These are phyloP conservation scores for Leptoclinus maculatus DNA, from an alignment of 2,797 vertebrate species.

Conservation along the genomic window DNA sequence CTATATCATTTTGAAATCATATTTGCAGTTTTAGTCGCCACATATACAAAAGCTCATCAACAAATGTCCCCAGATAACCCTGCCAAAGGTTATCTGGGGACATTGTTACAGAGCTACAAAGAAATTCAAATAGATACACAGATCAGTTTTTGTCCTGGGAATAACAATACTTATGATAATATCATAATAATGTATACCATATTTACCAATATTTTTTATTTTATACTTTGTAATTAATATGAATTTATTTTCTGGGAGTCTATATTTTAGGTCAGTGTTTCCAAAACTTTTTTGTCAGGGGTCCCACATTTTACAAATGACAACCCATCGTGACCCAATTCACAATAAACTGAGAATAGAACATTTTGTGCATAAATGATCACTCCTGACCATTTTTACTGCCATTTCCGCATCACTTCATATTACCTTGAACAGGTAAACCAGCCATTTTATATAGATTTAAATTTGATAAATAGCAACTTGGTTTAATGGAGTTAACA, in stretches of 20 bases:
- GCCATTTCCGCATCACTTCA: neutral
- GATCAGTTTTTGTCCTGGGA: too few relatives aligned
- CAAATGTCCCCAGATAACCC: neutral
- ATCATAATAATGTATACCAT: too few relatives aligned
- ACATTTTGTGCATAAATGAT: neutral
- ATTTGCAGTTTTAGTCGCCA: neutral
- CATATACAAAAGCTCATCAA: neutral
- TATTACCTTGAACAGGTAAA: neutral
- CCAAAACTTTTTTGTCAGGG: neutral
- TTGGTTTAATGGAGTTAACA: neutral
- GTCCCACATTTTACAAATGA: neutral
- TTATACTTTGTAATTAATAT: neutral
- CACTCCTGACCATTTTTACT: neutral
- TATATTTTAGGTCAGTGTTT: too few relatives aligned
- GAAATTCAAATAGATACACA: too few relatives aligned
- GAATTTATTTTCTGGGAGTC: neutral
- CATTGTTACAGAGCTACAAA: neutral
- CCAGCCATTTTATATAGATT: neutral
- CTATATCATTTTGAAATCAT: neutral
- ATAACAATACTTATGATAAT: too few relatives aligned
- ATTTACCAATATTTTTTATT: too few relatives aligned
- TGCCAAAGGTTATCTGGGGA: neutral
- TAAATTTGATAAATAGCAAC: neutral
- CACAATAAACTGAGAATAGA: neutral
- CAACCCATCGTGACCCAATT: neutral